Conservation (phyloP, 2,888 invertebrate genomes). For the Dasysyrphus albostriatus region DNA sequence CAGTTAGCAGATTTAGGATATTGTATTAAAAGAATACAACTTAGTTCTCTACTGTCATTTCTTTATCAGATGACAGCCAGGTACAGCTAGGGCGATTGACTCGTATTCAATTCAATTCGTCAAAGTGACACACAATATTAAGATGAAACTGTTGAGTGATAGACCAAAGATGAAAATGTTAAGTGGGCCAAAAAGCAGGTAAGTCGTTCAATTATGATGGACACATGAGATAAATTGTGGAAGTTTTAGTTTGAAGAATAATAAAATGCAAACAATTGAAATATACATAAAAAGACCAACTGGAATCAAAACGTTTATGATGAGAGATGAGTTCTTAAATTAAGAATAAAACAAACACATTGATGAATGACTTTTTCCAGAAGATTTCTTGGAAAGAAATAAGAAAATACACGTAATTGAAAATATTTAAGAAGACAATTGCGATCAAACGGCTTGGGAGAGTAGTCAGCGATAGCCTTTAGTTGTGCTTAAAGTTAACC, state of each 20-base stretch:
- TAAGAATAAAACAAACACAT: no score
- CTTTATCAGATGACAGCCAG: constrained; percentile 12
- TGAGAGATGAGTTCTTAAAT: no score
- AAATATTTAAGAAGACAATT: no score
- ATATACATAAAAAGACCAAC: not conserved
- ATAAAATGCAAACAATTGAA: not conserved
- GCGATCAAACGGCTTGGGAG: no score
- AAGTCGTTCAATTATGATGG: constrained; percentile 9
- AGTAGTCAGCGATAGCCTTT: no score
- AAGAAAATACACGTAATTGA: no score
- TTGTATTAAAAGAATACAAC: not conserved
- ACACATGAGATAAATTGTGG: not conserved
- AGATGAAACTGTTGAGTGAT: constrained; percentile 3
- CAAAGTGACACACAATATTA: not conserved
- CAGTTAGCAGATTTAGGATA: not conserved
- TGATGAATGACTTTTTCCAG: no score
- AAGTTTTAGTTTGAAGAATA: not conserved
- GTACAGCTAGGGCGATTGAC: constrained; percentile 1
- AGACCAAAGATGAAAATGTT: not conserved
- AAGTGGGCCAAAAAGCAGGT: not conserved
- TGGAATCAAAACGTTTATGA: no score
- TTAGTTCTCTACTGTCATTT: constrained; percentile 6
- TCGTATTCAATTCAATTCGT: constrained; percentile 1
- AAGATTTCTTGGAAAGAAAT: no score
- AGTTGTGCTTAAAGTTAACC: no score